Evolutionary conservation across 1,140 invertebrate genomes (phyloP), one percentile per base, ranked within the genome.

Genomic region (Campoletis sonorensis): DNA sequence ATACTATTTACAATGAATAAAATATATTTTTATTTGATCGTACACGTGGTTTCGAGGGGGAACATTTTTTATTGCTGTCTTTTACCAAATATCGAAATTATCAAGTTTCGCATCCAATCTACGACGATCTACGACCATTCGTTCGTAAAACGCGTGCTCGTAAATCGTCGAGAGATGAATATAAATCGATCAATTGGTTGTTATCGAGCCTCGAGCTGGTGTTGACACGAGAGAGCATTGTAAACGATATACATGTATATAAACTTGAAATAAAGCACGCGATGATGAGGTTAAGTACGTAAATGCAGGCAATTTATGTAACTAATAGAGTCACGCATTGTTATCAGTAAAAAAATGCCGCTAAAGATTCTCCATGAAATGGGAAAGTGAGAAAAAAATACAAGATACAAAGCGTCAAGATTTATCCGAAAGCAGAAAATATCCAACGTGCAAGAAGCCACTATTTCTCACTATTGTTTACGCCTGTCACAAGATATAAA

Each of bases 381-480:
- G 40, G 8, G 40, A 11, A 45, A 45, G 5, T 1, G 8, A 45
- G 7, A 11, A 45, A 45, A 45, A 45, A 8, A 45, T 45, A 45
- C 40, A 45, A 45, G 40, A 45, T 45, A 45, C 40, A 45, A 45
- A 45, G 40, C 37, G 37, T 10, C 37, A 10, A 37, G 1, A 10
- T 45, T 45, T 45, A 10, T 23, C 3, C 54, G 4, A 18, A 58
- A 18, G 15, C n/a, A 58, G 54, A 58, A 58, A 58, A 58, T 23
- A 10, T n/a, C 0, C 4, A 4, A 58, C 54, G 54, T 23, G 54
- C 54, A 23, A 58, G 1, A 18, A 58, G 21, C 54, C 54, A 58
- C 21, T 58, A 58, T 58, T 58, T 58, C 54, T 23, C 54, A 58
- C 54, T 21, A 58, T 58, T 58, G 16, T 58, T 58, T 58, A 58